Base-by-base conservation (phyloP, 2,888 invertebrate genomes). In the Sylvicola cinctus region DNA sequence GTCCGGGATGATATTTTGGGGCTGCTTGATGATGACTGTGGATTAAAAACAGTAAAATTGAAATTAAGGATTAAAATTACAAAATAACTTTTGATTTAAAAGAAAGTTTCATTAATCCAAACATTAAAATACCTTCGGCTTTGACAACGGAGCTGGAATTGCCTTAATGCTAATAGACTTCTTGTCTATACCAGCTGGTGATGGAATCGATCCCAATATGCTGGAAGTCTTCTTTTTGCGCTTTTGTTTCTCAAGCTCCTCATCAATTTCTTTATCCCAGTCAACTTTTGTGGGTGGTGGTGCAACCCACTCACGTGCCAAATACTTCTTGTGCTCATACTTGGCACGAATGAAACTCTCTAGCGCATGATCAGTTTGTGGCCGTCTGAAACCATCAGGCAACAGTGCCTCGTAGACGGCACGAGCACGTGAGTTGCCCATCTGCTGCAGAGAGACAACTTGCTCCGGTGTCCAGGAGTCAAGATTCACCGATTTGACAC, bases 381-480 rank as follows among this genome's bases (percentile, higher is more conserved):
- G 96, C 42, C 98, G 72, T 26, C 95, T 70, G 60, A 91, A 95
- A 46, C 81, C 83, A 51, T 96, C 93, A 0, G 93, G 93, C 29
- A 96, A 60, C 55, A 91, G 91, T 2, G 95, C 95, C 60, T 96
- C 96, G 56, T 95, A 96, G 0, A 95, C 91, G 2, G 93, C 95
- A 33, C 96, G 70, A 0, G 93, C 98, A 43, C 87, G 65, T 1
- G 90, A 91, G 56, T 98, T 98, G 8, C 98, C 98, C 87, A 98
- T 95, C 57, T 93, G 90, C 57, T 95, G 90, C 46, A 98, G 67
- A 41, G 74, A 72, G 36, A 73, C 85, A 42, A 93, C 84, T 73
- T 98, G 98, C 54, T 96, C 95, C 0, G 93, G 85, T 7, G 91
- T 93, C 98, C 98, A 98, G 28, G 90, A 70, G 60, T 98, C 98